Base-by-base conservation (phyloP, 2,888 invertebrate genomes). In the Coleophora flavipennella region DNA sequence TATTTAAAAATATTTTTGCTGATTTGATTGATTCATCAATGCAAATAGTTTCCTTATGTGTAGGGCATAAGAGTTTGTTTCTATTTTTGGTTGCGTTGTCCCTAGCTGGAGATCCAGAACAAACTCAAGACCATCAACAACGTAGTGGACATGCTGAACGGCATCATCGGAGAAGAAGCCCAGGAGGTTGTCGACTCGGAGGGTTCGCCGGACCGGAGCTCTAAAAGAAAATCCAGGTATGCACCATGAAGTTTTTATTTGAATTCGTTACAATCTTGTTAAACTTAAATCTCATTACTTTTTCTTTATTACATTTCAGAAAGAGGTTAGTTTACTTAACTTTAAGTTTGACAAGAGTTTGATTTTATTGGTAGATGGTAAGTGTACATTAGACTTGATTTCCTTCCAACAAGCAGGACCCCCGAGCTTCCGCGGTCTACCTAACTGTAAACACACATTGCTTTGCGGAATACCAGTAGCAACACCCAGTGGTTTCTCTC, bases 101-200 rank as follows among this genome's bases (percentile, higher is more conserved):
- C 62, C 51, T 85, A 92, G 92, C 86, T 89, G 67, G 92, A 92
- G 85, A 90, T 92, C 55, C 90, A 90, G 71, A 90, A 89, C 64
- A 92, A 92, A 80, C 79, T 92, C 80, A 92, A 92, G 76, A 93
- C 94, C 0, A 93, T 94, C 67, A 90, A 91, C 74, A 93, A 93
- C 71, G 94, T 95, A 13, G 92, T 95, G 59, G 94, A 94, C 62
- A 94, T 94, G 92, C 85, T 95, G 57, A 92, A 92, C 44, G 91
- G 91, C 28, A 92, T 95, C 62, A 93, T 95, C 57, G 93, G 93
- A 1, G 92, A 93, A 55, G 91, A 90, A 51, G 78, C 71, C 1
- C 59, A 55, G 2, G 71, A 73, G 31, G 36, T 55, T 2, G 50
- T 29, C 1, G 68, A 67, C 1, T 53, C 59, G 0, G 77, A 74